A percentile compares a stretch with the other conserved stretches of the same genome.
These are phyloP conservation scores for Hestina assimilis DNA, from an alignment of 1,140 invertebrate species.

Conservation along the genomic window DNA sequence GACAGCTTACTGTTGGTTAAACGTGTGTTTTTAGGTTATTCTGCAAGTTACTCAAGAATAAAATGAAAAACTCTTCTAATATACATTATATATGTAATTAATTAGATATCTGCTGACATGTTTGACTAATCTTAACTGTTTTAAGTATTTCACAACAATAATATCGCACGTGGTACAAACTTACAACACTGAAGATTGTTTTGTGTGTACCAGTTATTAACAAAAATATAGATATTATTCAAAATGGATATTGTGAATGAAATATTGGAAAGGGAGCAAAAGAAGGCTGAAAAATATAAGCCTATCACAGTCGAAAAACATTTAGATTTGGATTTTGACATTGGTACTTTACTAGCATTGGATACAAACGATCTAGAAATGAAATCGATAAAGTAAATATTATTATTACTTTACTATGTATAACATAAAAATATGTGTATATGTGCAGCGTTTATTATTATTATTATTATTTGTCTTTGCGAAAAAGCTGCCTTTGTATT, in stretches of 20 bases:
- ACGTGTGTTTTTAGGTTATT: no score
- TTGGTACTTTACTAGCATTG: constrained; percentile 82
- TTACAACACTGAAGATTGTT: constrained; percentile 5
- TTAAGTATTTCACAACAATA: background rate
- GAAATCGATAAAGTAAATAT: constrained; percentile 80
- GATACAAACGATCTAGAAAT: constrained; percentile 84
- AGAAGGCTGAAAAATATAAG: constrained; percentile 82
- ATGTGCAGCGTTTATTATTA: no score
- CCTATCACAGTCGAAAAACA: constrained; percentile 85
- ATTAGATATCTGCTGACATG: no score
- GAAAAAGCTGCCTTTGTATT: no score
- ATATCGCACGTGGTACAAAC: constrained; percentile 22
- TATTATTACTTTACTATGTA: background rate
- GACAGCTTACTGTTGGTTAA: no score
- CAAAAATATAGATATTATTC: background rate
- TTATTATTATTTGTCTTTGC: no score
- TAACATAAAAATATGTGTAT: no score
- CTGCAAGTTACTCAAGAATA: no score
- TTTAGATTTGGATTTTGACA: constrained; percentile 84
- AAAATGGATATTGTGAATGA: constrained; percentile 82
- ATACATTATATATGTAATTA: no score
- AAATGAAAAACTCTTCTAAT: no score
- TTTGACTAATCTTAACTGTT: no score
- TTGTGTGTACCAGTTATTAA: background rate
- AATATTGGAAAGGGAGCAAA: constrained; percentile 80